These are phyloP conservation scores for Caranx melampygus DNA, from an alignment of 2,113 vertebrate species.

Conservation along the genomic window DNA sequence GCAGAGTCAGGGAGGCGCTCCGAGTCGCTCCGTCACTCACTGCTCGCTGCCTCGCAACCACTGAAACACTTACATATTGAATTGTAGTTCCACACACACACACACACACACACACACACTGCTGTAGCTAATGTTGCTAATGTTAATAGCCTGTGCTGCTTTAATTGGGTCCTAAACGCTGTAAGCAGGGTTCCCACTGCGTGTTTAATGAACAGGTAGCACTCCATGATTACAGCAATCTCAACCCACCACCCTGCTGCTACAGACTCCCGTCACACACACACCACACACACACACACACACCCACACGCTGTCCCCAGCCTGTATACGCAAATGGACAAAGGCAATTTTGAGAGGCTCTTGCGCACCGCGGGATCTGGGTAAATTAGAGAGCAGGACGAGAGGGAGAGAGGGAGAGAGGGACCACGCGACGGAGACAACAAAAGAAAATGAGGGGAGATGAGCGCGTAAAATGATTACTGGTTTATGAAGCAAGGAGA, in stretches of 20 bases:
- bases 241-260: conserved; percentile 88
- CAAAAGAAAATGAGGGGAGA: conserved; percentile 86
- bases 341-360: conserved; percentile 93
- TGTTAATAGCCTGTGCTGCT: conserved; percentile 99
- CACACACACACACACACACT: conserved; percentile 20
- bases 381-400: conserved; percentile 89
- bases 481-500: conserved; percentile 62
- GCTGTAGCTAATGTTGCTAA: conserved; percentile 78
- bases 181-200: conserved; percentile 96
- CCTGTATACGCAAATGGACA: conserved; percentile 75
- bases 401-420: conserved; percentile 84
- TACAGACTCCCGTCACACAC: conserved; percentile 55
- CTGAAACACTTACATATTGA: conserved; percentile 38
- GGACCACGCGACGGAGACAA: conserved; percentile 92
- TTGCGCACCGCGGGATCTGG: conserved; percentile 89
- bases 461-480: conserved; percentile 69
- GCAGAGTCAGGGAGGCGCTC: conserved; percentile 18
- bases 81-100: conserved; percentile 29
- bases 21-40: background rate
- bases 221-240: conserved; percentile 99
- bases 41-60: conserved; percentile 23
- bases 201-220: conserved; percentile 99
- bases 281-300: conserved; percentile 32
- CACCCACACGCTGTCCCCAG: conserved; percentile 37
- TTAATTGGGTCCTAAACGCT: conserved; percentile 98